A percentile compares a stretch with the other conserved stretches of the same genome.
These are phyloP conservation scores for Drosophila mauritiana DNA, from an alignment of 1,140 invertebrate genomes.

Conservation along the genomic window DNA sequence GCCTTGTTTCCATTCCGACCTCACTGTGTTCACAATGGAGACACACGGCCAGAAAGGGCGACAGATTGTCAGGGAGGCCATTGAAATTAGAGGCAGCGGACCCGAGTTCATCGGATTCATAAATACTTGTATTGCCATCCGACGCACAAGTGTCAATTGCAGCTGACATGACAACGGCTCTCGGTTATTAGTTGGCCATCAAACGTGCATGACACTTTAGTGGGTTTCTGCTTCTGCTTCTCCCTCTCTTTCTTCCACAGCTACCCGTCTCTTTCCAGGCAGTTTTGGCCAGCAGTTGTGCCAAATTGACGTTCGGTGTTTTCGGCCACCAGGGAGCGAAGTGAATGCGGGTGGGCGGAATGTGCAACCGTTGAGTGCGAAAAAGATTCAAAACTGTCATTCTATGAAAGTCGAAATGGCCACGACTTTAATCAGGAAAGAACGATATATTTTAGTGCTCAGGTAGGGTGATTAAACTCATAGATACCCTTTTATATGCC, in stretches of 20 bases:
- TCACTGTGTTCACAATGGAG: constrained; percentile 6
- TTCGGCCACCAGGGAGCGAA: constrained; percentile 5
- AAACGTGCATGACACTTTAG: constrained; percentile 53
- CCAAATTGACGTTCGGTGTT: constrained; percentile 73
- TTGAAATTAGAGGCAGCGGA: constrained; percentile 72
- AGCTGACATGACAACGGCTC: constrained; percentile 58
- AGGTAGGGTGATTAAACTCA: neutral
- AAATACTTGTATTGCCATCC: constrained; percentile 60
- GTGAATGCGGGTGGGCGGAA: constrained; percentile 12
- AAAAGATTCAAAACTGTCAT: constrained; percentile 9
- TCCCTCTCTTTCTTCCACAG: constrained; percentile 4
- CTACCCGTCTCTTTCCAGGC: constrained; percentile 36
- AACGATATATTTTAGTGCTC: too few relatives aligned
- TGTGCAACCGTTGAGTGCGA: neutral
- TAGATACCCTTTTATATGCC: too few relatives aligned
- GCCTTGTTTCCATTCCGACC: neutral
- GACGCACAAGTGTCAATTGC: constrained; percentile 76
- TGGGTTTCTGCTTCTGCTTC: neutral
- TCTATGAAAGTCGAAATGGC: neutral
- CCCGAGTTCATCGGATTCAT: constrained; percentile 45
- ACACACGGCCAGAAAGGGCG: constrained; percentile 15
- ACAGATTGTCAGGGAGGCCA: constrained; percentile 58
- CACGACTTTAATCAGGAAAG: neutral
- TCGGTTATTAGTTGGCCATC: constrained; percentile 46
- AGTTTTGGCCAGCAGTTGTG: constrained; percentile 47